Base-by-base conservation (phyloP, 2,888 invertebrate species). In the Drosophila cyrtoloma region DNA sequence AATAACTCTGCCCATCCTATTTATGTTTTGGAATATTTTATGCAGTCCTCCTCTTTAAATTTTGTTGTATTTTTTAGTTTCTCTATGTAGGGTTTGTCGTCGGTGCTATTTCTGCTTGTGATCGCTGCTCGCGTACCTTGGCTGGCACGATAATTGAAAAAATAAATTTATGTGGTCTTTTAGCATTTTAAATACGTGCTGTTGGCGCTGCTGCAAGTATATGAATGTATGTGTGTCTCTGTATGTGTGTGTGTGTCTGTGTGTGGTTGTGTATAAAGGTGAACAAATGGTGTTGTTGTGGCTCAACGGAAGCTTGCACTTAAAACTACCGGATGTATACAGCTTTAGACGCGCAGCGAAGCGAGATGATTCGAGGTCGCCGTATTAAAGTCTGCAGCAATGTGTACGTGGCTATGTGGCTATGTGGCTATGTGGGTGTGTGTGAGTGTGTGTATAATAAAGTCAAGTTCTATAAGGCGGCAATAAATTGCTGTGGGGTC, bases 111-210 rank as follows among this genome's bases (percentile, higher is more conserved):
- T 44, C 51, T 70, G 71, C 56, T 64, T 75, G 59, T 52, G 63
- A 75, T 78, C 71, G 75, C 53, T 66, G 61, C 37, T 28, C 26
- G 75, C 56, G 55, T 67, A 33, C 26, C 60, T 68, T 81, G 85
- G 80, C 75, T 80, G 65, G 72, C 70, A 79, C 72, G 63, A 71
- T 84, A 82, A 89, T 89, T 91, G 81, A 79, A 82, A 78, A 88
- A 84, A 80, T 68, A 77, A 89, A 88, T 91, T 90, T 91, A 90
- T 91, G 82, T 77, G 88, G 72, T 77, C 81, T 72, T 82, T 90
- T 82, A 63, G 82, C 81, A 86, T 84, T 91, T 80, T 69, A 71
- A 84, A 82, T 60, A 88, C 79, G 86, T 89, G 81, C 82, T 33
- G 42, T 32, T 56, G 19, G 42, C 58, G 60, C 14, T 47, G 47